Conservation (phyloP, 2,888 invertebrate genomes). For the Pegoplata infirma region DNA sequence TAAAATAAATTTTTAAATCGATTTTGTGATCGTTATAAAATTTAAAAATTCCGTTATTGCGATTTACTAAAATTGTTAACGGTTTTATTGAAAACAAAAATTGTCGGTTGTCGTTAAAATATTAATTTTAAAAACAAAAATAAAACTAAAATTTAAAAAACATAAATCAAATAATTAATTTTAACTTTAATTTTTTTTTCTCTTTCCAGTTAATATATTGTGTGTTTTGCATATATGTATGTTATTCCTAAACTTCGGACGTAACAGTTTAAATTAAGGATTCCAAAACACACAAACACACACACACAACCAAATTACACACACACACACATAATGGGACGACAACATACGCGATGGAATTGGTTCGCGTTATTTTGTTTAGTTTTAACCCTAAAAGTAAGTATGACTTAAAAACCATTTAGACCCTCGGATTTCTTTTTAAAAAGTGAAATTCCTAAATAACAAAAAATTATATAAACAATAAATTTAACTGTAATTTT, state of each 20-base stretch:
- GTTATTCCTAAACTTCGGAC: conserved; percentile 54
- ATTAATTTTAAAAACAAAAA: too few species aligned
- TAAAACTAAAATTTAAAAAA: not conserved
- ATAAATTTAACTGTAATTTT: conserved; percentile 26
- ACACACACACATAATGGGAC: conserved; percentile 73
- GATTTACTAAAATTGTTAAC: too few species aligned
- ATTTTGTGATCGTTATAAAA: too few species aligned
- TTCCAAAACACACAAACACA: conserved; percentile 46
- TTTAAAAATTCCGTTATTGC: too few species aligned
- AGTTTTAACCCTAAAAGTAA: conserved; percentile 77
- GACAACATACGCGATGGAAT: conserved; percentile 74
- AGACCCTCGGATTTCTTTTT: not conserved
- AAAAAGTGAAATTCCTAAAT: conserved; percentile 44
- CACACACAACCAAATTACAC: too few species aligned
- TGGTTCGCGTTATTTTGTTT: conserved; percentile 76
- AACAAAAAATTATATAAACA: not conserved
- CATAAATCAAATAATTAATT: not conserved
- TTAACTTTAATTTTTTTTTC: conserved; percentile 16
- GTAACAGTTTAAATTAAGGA: conserved; percentile 56
- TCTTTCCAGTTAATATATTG: conserved; percentile 45
- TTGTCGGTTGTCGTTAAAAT: too few species aligned
- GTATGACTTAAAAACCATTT: conserved; percentile 63
- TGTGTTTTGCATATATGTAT: conserved; percentile 51
- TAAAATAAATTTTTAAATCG: too few species aligned
- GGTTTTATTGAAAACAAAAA: too few species aligned